Base-by-base conservation (phyloP, 2,113 vertebrate species). In the Dryoscopus gambensis region DNA sequence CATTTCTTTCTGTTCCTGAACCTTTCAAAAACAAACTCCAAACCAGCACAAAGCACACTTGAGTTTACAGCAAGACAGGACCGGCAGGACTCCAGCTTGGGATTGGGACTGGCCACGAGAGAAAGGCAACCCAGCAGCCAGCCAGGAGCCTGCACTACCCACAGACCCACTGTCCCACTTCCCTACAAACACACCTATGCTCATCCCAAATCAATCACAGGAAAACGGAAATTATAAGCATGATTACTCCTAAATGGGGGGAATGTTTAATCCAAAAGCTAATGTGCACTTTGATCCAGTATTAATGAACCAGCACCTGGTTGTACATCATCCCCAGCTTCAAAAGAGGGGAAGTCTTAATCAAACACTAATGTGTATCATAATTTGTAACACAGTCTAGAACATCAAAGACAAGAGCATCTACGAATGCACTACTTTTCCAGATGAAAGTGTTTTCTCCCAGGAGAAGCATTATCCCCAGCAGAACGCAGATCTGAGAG, bases 281-380 rank as follows among this genome's bases (percentile, higher is more conserved):
- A 96, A 96, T 95, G 89, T 81, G 71, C 93, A 93, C 94, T 97
- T 97, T 97, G 96, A 96, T 97, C 92, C 96, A 94, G 87, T 82
- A 96, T 97, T 97, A 96, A 96, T 97, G 93, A 96, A 92, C 78
- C 77, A 93, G 90, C 95, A 96, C 96, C 93, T 96, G 92, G 92
- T 78, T 96, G 82, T 94, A 6, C 77, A 64, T 87, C 68, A 3
- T 91, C 64, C 84, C 86, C 67, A 87, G 94, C 92, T 97, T 97
- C 95, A 96, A 96, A 96, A 94, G 90, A 97, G 95, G 95, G 94
- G 92, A 95, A 97, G 90, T 94, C 93, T 96, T 96, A 96, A 97
- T 96, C 96, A 96, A 95, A 94, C 76, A 84, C 95, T 97, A 96
- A 95, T 95, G 86, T 94, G 95, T 96, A 95, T 96, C 93, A 90